Base-by-base conservation (phyloP, 2,113 vertebrate species). In the Saccopteryx leptura region DNA sequence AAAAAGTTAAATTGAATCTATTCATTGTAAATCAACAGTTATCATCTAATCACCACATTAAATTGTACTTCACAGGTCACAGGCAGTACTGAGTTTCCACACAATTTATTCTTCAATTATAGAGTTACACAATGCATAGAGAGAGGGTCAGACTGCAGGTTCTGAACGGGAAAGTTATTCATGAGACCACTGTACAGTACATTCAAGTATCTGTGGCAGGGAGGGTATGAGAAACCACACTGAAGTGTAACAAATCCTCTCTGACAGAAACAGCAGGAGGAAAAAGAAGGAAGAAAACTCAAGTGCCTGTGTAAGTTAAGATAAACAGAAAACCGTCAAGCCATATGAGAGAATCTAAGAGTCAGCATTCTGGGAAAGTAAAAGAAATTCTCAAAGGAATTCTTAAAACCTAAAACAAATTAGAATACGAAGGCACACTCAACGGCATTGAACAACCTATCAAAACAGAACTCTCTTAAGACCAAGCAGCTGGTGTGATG, bases 321-420 rank as follows among this genome's bases (percentile, higher is more conserved):
- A 85, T 79, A 95, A 96, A 83, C 74, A 94, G 71, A 80, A 95
- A 90, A 78, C 28, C 74, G 10, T 90, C 79, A 88, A 76, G 56
- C 76, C 69, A 10, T 39, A 60, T 23, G 28, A 66, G 23, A 95
- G 63, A 96, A 56, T 63, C 58, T 71, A 31, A 90, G 79, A 88
- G 85, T 96, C 96, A 97, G 94, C 78, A 83, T 87, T 94, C 63
- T 31, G 79, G n/a, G 52, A 12, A 93, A 96, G 84, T 74, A 23
- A 24, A 96, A 91, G 83, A 95, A 84, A 90, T 78, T 88, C 96
- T 97, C 94, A 94, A 91, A 94, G 81, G 90, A 96, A 85, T 87
- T 85, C 78, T 93, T 74, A 81, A 96, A 93, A 88, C 48, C 31
- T 58, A 75, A 90, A 97, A 83, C 78, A 94, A 96, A 93, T 95